Evolutionary conservation across 2,113 vertebrate genomes (phyloP).

Genomic region (Chlorodrepanis virens): DNA sequence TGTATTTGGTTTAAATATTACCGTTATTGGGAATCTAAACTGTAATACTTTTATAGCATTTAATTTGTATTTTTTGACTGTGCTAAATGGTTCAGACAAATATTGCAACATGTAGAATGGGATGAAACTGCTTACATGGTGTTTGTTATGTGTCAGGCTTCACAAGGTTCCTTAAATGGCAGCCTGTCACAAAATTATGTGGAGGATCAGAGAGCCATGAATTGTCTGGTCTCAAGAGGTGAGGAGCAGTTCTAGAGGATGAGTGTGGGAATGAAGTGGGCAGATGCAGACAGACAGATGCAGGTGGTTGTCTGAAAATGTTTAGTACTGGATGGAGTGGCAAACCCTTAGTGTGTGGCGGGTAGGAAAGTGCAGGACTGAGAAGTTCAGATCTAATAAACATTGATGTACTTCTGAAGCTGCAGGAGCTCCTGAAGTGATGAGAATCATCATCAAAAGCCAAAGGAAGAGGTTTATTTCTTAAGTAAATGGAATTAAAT

Average conservation of each 20-base stretch:
- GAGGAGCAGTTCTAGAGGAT: neutral
- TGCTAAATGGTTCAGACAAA: neutral
- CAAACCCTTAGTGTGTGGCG: neutral
- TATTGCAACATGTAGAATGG: neutral
- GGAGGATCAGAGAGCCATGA: neutral
- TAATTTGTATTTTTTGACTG: neutral
- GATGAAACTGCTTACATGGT: neutral
- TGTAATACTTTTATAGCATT: neutral
- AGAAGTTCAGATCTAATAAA: neutral
- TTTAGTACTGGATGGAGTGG: neutral
- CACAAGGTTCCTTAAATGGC: neutral
- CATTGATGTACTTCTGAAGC: neutral
- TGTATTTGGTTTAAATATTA: neutral
- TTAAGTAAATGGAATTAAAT: neutral
- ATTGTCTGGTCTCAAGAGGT: neutral
- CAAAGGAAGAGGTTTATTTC: neutral
- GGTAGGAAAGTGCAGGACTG: no score
- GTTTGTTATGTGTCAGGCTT: neutral
- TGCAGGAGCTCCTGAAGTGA: neutral
- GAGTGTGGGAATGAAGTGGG: neutral
- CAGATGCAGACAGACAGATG: neutral
- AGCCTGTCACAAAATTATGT: neutral
- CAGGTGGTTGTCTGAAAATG: neutral
- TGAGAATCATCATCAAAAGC: neutral
- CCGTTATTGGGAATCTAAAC: neutral